Conservation (phyloP, 2,888 invertebrate species). For the Serripes groenlandicus region DNA sequence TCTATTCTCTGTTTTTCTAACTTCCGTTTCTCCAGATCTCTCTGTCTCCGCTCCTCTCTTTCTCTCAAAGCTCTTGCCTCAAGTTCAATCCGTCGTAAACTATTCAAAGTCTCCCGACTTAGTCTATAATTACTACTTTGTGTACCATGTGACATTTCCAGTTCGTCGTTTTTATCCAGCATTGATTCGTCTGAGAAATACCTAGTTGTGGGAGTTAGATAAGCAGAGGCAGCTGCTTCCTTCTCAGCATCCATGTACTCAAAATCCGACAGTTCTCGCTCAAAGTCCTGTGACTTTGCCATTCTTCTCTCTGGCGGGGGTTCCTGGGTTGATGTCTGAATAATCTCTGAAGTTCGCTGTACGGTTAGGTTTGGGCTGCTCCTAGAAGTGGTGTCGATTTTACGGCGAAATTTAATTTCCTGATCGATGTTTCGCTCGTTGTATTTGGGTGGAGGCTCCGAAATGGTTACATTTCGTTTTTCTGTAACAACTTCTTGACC, state of each 20-base stretch:
- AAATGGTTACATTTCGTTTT: slow-evolving; percentile 55
- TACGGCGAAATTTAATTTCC: slow-evolving; percentile 75
- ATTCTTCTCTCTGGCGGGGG: slow-evolving; percentile 60
- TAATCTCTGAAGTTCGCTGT: slow-evolving; percentile 56
- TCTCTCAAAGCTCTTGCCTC: slow-evolving; percentile 79
- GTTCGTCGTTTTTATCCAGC: slow-evolving; percentile 79
- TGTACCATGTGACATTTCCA: slow-evolving; percentile 77
- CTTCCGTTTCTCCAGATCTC: slow-evolving; percentile 78
- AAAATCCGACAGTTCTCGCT: slow-evolving; percentile 68
- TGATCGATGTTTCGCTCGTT: slow-evolving; percentile 84
- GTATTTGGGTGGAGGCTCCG: slow-evolving; percentile 63
- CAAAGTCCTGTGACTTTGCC: slow-evolving; percentile 74
- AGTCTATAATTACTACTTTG: slow-evolving; percentile 67
- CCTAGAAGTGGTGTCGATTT: slow-evolving; percentile 68
- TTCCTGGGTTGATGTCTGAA: slow-evolving; percentile 38
- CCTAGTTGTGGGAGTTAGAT: slow-evolving; percentile 59
- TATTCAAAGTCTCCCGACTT: slow-evolving; percentile 77
- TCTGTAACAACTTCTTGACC: slow-evolving; percentile 39
- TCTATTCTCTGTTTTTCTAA: slow-evolving; percentile 79
- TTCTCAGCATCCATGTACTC: slow-evolving; percentile 67
- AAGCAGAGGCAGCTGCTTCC: slow-evolving; percentile 59
- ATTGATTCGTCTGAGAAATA: slow-evolving; percentile 79
- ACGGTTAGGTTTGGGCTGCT: slow-evolving; percentile 72
- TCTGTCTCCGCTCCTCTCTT: slow-evolving; percentile 76
- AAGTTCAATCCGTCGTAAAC: slow-evolving; percentile 76